A percentile compares a stretch with the other conserved stretches of the same genome.
Conservation (phyloP, 1,140 invertebrate species). For the Drosophila lacertosa region DNA sequence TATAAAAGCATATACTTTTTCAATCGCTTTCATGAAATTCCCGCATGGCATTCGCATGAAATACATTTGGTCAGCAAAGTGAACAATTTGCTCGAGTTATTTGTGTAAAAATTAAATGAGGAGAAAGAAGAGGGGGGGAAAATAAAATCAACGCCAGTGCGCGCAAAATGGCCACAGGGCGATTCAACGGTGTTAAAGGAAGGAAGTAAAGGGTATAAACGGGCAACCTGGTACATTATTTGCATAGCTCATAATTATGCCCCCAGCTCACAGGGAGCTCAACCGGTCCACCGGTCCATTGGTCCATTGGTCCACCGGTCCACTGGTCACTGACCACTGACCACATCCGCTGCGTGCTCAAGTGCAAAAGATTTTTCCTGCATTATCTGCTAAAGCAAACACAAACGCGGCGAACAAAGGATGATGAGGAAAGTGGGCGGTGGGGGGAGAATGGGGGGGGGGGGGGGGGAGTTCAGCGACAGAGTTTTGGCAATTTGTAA, state of each 20-base stretch:
- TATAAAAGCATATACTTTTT: background rate
- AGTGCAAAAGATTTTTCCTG: slow-evolving; percentile 65
- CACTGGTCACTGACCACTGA: slow-evolving; percentile 13
- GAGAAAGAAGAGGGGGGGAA: too few relatives aligned
- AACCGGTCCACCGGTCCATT: slow-evolving; percentile 23
- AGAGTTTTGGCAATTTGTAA: slow-evolving; percentile 76
- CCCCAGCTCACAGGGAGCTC: slow-evolving; percentile 7
- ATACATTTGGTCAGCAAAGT: slow-evolving; percentile 68
- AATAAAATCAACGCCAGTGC: too few relatives aligned
- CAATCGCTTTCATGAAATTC: background rate
- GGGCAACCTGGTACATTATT: slow-evolving; percentile 36
- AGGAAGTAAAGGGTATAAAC: background rate
- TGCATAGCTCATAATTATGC: slow-evolving; percentile 78
- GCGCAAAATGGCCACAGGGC: slow-evolving; percentile 4
- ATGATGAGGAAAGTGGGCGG: slow-evolving; percentile 4
- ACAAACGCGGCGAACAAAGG: slow-evolving; percentile 12
- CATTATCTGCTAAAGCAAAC: slow-evolving; percentile 67
- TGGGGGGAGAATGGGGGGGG: too few relatives aligned
- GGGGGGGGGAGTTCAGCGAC: background rate
- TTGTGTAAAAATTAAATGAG: slow-evolving; percentile 61
- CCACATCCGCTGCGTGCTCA: slow-evolving; percentile 40
- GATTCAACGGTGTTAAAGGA: background rate
- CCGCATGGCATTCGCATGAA: slow-evolving; percentile 33
- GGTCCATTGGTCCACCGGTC: slow-evolving; percentile 27
- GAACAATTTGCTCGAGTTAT: slow-evolving; percentile 73